Percentiles rank a stretch among this genome's conserved stretches.
Conservation (phyloP, 2,888 invertebrate species). For the Pimpla rufipes region DNA sequence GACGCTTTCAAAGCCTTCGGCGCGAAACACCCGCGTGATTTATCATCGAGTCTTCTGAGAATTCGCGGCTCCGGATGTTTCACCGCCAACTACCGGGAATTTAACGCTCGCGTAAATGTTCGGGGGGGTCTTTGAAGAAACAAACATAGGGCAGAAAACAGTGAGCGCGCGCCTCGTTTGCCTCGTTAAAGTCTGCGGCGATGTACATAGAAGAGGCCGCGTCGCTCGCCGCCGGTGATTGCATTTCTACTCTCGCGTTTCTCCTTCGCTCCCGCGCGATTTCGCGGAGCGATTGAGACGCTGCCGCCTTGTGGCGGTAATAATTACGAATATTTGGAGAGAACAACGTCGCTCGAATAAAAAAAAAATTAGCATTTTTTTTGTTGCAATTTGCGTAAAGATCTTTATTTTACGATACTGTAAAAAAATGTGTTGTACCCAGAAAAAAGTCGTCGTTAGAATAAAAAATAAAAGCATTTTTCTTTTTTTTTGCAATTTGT, state of each 20-base stretch:
- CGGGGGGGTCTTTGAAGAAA: constrained; percentile 72
- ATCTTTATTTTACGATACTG: no score
- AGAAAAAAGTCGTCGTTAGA: no score
- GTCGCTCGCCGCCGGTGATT: constrained; percentile 19
- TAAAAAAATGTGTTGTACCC: no score
- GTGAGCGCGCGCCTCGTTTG: constrained; percentile 64
- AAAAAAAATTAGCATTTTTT: no score
- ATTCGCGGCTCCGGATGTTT: constrained; percentile 62
- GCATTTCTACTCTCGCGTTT: neutral
- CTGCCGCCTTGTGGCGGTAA: neutral
- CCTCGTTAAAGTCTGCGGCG: constrained; percentile 67
- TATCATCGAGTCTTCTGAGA: constrained; percentile 65
- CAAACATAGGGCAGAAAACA: constrained; percentile 60
- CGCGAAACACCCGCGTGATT: constrained; percentile 63
- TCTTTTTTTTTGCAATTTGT: no score
- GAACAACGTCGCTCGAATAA: neutral
- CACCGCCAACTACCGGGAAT: constrained; percentile 61
- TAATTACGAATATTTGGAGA: neutral
- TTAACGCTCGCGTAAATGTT: constrained; percentile 58
- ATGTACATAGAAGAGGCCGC: constrained; percentile 29
- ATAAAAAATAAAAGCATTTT: no score
- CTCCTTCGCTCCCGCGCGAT: neutral
- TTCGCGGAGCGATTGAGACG: constrained; percentile 9
- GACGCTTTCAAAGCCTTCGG: constrained; percentile 12
- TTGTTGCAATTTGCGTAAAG: no score